Evolutionary conservation across 2,113 vertebrate genomes (phyloP), one percentile per base, ranked within the genome.

Genomic region (Daubentonia madagascariensis): DNA sequence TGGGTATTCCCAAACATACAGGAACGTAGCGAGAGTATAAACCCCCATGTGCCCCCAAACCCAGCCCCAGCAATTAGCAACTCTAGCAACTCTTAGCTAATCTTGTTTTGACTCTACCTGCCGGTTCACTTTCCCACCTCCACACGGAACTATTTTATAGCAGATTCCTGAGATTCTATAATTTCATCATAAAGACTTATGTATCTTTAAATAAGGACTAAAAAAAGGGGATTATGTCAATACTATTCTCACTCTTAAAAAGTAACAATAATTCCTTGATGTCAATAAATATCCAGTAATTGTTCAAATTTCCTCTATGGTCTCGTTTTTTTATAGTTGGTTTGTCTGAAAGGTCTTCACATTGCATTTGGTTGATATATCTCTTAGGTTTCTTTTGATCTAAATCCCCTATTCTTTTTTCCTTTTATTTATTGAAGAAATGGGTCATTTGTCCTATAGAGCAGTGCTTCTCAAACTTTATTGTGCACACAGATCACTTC

Each of bases 251-350:
- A 91, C 32, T 87, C 14, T 92, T 73, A n/a, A 70, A 90, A 83
- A 52, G 7, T 86, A 65, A 95, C 8, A 80, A 25, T 78, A 92
- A 57, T 63, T 90, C 22, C 59, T 91, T 89, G 52, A 48, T 91
- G 45, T 45, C 10, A 14, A 85, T 67, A 83, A 81, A 67, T 57
- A 94, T 23, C 35, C 11, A 67, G 37, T 45, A 57, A 70, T 92
- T 91, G 80, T 84, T 93, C 81, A 95, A 72, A 50, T 94, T 93
- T 97, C 72, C 72, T 89, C 12, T 11, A 8, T n/a, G 80, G n/a
- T 65, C 30, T 91, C 86, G 40, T 32, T 54, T 84, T 89, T 17
- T 10, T 48, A 85, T 70, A 52, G 70, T 30, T 79, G 43, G 17
- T 65, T 92, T 80, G n/a, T 90, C 65, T 85, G 65, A 90, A 92